A percentile compares a stretch with the other conserved stretches of the same genome.
These are phyloP conservation scores for Phaethornis superciliosus DNA, from an alignment of 2,113 vertebrate genomes.

Conservation along the genomic window DNA sequence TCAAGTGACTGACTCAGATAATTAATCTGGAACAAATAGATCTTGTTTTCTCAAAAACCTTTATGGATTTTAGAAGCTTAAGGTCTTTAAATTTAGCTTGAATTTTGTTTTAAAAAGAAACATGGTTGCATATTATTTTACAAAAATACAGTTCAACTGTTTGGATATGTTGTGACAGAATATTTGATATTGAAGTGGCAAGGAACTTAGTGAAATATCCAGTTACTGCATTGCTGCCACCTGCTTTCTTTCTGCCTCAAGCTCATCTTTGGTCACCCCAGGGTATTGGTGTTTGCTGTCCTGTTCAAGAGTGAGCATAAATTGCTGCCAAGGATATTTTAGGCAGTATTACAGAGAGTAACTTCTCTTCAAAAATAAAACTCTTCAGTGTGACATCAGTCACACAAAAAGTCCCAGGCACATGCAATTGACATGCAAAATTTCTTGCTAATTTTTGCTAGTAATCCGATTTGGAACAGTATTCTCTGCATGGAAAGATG, in stretches of 20 bases:
- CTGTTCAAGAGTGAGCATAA: not conserved
- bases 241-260: not conserved
- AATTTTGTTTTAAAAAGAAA: too few species aligned
- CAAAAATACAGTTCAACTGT: not conserved
- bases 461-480: not conserved
- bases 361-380: not conserved
- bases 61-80: not conserved
- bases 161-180: not conserved
- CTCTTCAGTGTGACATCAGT: not conserved
- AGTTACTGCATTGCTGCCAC: not conserved
- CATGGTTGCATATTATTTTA: not conserved
- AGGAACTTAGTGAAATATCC: not conserved
- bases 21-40: not conserved
- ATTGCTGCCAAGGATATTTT: not conserved
- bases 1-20: not conserved
- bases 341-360: not conserved
- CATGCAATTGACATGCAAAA: constrained; percentile 21
- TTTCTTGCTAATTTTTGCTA: not conserved
- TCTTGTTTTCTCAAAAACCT: not conserved
- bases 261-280: not conserved
- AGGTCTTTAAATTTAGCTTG: not conserved
- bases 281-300: not conserved
- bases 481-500: not conserved
- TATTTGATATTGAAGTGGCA: not conserved
- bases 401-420: not conserved